Evolutionary conservation across 2,888 invertebrate genomes (phyloP), one percentile per base, ranked within the genome.

Genomic region (Prosopocoilus inquinatus): DNA sequence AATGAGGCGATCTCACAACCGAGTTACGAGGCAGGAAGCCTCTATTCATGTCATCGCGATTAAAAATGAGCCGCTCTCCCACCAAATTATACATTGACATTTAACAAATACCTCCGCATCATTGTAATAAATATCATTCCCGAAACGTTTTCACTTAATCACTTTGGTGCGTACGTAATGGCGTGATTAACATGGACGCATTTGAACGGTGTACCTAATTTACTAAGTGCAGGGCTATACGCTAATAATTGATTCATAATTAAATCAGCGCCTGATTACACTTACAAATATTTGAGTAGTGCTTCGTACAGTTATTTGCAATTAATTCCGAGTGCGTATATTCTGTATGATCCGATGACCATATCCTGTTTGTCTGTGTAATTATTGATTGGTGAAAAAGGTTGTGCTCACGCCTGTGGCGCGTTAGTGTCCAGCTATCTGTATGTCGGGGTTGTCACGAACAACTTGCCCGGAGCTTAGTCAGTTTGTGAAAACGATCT

Each of bases 51-150:
- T 72, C 74, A 73, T 70, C 71, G 63, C 67, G 68, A 71, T 75
- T 75, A 76, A 77, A 77, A 77, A 77, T 76, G 74, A 74, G 68
- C 69, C 70, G 65, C 67, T 72, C 71, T 72, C 72, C 68, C 66
- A 67, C 70, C 70, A 69, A 73, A 74, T 75, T 75, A 73, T 74
- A 68, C 75, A 75, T 73, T 75, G 75, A 76, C 75, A 75, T 70
- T 75, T 75, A 71, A 77, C 74, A 76, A 77, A 77, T 77, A 70
- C 70, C 70, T 60, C 59, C 46, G 59, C 64, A 63, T 44, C 50
- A 50, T 58, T 58, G 57, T 58, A 50, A 50, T 58, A 53, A 51
- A 53, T 54, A 58, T 58, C 47, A 34, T 36, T 35, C 36, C 16
- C 47, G 36, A 47, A 35, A 43, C 43, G 43, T 13, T 43, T 13